Evolutionary conservation across 2,888 invertebrate genomes (phyloP).

Genomic region (Nipponacmea schrenckii): DNA sequence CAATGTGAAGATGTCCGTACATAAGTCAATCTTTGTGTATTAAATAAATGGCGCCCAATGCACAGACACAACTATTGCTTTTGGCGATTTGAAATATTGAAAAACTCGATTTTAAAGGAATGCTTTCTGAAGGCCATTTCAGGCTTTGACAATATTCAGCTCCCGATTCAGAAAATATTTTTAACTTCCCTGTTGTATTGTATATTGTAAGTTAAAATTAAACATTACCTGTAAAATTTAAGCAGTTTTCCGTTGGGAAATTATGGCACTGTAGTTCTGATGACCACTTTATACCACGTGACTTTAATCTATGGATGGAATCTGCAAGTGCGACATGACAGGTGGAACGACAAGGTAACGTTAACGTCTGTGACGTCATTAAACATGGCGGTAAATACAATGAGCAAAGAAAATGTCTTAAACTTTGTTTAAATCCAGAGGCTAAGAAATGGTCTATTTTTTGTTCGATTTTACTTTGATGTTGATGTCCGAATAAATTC

Average conservation of each 20-base stretch:
- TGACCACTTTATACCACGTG: conserved; percentile 5
- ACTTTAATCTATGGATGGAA: neutral
- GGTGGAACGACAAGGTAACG: neutral
- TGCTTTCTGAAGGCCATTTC: no score
- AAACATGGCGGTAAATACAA: conserved; percentile 3
- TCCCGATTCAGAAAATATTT: no score
- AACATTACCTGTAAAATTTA: conserved; percentile 11
- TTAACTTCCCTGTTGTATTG: no score
- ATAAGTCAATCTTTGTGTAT: no score
- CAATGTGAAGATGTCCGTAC: no score
- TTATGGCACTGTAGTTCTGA: conserved; percentile 16
- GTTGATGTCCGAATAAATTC: neutral
- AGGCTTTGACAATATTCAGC: no score
- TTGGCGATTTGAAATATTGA: no score
- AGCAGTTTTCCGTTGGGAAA: conserved; percentile 18
- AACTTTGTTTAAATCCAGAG: neutral
- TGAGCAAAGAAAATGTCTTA: neutral
- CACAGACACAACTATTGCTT: no score
- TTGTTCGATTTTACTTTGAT: neutral
- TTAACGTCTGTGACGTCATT: neutral
- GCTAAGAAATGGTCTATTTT: neutral
- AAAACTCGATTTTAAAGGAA: no score
- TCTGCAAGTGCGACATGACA: neutral
- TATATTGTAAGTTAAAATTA: no score
- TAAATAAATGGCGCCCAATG: no score